Percentiles rank a stretch among this genome's conserved stretches.
These are phyloP conservation scores for Ladona fulva DNA, from an alignment of 1,140 invertebrate genomes.

Conservation along the genomic window DNA sequence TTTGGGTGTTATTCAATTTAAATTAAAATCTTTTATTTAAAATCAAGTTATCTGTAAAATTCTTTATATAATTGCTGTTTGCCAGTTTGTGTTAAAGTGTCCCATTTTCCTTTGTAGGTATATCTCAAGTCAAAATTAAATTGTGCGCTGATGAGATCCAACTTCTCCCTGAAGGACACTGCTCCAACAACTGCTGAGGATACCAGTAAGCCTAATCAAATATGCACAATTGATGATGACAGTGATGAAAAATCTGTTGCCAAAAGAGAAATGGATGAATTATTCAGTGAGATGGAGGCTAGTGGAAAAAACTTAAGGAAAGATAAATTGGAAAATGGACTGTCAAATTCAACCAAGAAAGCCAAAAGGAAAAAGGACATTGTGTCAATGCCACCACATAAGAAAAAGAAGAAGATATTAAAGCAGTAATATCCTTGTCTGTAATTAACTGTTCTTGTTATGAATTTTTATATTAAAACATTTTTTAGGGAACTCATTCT, in stretches of 20 bases:
- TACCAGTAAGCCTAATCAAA: neutral
- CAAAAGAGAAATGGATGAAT: neutral
- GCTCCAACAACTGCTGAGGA: neutral
- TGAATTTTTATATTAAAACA: too few species aligned
- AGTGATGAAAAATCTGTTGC: neutral
- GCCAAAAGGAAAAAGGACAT: neutral
- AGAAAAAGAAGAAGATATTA: neutral
- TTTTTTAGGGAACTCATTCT: too few species aligned
- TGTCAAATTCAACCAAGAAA: neutral
- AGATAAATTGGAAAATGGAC: neutral
- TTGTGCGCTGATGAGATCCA: neutral
- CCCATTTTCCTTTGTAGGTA: neutral
- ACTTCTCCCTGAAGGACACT: neutral
- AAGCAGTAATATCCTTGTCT: neutral
- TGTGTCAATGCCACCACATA: neutral
- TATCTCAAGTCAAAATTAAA: neutral
- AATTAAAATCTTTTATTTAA: too few species aligned
- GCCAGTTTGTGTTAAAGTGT: too few species aligned
- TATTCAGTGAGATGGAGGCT: neutral
- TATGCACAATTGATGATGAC: neutral
- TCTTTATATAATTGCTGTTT: too few species aligned
- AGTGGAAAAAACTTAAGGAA: neutral
- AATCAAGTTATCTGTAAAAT: too few species aligned
- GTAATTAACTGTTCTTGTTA: too few species aligned
- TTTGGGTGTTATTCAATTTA: too few species aligned